phyloP scores from a whole-genome alignment of 2,888 invertebrate species.

The Tethea ocularis region DNA sequence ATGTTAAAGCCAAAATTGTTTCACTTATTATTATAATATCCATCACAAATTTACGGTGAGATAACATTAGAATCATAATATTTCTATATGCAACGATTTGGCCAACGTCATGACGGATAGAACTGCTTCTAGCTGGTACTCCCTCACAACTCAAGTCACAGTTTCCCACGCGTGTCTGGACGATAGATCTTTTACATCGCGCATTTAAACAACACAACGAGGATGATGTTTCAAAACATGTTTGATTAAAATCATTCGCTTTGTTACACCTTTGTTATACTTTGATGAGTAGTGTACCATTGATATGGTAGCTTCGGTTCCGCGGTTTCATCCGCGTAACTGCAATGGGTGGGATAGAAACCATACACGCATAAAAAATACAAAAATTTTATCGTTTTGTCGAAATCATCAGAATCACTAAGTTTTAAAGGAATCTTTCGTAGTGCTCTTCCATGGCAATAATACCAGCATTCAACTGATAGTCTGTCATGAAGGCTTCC shows the following conservation, averaged over 20 bases:
- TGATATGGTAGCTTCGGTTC: too few relatives aligned
- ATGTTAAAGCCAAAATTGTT: too few relatives aligned
- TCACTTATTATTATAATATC: too few relatives aligned
- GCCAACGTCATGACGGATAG: too few relatives aligned
- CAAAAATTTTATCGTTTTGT: slow-evolving; percentile 86
- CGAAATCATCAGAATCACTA: slow-evolving; percentile 74
- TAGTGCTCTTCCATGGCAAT: slow-evolving; percentile 87
- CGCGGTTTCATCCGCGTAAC: too few relatives aligned
- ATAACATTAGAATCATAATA: background rate
- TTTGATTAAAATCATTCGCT: too few relatives aligned
- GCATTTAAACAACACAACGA: slow-evolving; percentile 11
- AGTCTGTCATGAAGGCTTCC: slow-evolving; percentile 90
- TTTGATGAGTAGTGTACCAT: slow-evolving; percentile 92
- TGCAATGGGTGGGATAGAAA: too few relatives aligned
- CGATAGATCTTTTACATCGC: slow-evolving; percentile 14
- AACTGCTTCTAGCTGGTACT: slow-evolving; percentile 9
- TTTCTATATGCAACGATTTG: too few relatives aligned
- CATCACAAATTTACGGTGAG: background rate
- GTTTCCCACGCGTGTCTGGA: slow-evolving; percentile 14
- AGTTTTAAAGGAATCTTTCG: slow-evolving; percentile 79
- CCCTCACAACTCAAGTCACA: slow-evolving; percentile 15
- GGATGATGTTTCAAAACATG: slow-evolving; percentile 10
- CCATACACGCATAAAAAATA: slow-evolving; percentile 92
- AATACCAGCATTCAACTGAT: slow-evolving; percentile 87
- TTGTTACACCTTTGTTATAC: slow-evolving; percentile 43